These are phyloP conservation scores for Chrosomus eos DNA, from an alignment of 2,797 vertebrate species.

Conservation along the genomic window DNA sequence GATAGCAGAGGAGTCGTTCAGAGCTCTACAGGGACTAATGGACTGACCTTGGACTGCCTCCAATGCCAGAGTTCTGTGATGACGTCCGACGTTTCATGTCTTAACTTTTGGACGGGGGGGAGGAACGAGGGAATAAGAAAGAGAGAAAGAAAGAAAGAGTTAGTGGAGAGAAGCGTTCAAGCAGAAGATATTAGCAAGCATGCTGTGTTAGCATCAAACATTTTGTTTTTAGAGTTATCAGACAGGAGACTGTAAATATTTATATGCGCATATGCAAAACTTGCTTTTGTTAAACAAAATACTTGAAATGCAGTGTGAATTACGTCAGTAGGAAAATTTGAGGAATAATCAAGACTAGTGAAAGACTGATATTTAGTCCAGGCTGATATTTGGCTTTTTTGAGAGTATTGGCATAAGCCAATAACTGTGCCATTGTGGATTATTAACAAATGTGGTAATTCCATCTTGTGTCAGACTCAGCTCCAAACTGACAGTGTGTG, in stretches of 20 bases:
- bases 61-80: conserved; percentile 64
- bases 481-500: background rate
- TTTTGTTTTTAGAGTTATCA: background rate
- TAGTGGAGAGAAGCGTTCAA: conserved; percentile 70
- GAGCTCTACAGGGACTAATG: conserved; percentile 58
- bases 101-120: conserved; percentile 51
- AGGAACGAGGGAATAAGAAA: conserved; percentile 27
- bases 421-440: background rate
- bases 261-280: background rate
- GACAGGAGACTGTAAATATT: background rate
- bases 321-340: background rate
- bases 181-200: conserved; percentile 58
- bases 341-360: background rate
- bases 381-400: background rate
- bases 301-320: background rate
- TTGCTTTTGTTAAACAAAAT: conserved; percentile 11
- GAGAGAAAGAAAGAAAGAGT: conserved; percentile 61
- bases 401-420: background rate
- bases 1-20: conserved; percentile 10
- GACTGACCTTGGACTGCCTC: conserved; percentile 73
- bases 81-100: conserved; percentile 74
- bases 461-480: background rate
- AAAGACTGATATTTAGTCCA: background rate
- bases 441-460: background rate
- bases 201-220: conserved; percentile 22